A percentile compares a stretch with the other conserved stretches of the same genome.
Evolutionary conservation across 2,113 vertebrate genomes (phyloP).

Genomic region (Semnornis frantzii): DNA sequence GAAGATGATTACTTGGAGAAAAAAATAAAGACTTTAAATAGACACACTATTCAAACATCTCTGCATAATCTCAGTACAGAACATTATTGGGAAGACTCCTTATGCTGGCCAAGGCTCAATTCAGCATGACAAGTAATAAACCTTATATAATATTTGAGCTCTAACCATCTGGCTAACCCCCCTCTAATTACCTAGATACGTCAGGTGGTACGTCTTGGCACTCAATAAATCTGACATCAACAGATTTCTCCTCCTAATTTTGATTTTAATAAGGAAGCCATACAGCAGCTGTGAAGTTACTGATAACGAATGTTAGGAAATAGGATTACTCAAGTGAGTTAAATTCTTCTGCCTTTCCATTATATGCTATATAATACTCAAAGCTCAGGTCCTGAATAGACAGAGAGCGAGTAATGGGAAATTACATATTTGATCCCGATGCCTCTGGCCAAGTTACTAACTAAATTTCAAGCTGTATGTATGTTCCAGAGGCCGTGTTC

Average conservation of each 20-base stretch:
- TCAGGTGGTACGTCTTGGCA: conserved; percentile 15
- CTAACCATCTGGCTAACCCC: conserved; percentile 4
- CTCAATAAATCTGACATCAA: conserved; percentile 54
- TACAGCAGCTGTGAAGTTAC: conserved; percentile 39
- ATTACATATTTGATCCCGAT: not conserved
- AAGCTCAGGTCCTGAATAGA: not conserved
- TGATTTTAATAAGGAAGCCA: conserved; percentile 54
- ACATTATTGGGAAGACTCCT: not conserved
- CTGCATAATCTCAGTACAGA: not conserved
- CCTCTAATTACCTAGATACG: conserved; percentile 23
- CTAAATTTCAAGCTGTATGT: not conserved
- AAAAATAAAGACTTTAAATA: not conserved
- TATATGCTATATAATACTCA: not conserved
- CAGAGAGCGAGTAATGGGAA: conserved; percentile 8
- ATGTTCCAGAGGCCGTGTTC: not conserved
- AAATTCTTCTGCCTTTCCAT: conserved; percentile 55
- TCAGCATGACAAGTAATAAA: conserved; percentile 17
- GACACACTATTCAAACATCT: not conserved
- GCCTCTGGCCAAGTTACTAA: not conserved
- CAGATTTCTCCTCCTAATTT: conserved; percentile 47
- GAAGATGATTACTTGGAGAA: not conserved
- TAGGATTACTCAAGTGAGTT: conserved; percentile 55
- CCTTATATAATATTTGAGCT: not conserved
- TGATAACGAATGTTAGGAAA: conserved; percentile 65
- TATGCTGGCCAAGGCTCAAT: not conserved